phyloP scores from a whole-genome alignment of 2,113 vertebrate species.

The Podocnemis expansa region DNA sequence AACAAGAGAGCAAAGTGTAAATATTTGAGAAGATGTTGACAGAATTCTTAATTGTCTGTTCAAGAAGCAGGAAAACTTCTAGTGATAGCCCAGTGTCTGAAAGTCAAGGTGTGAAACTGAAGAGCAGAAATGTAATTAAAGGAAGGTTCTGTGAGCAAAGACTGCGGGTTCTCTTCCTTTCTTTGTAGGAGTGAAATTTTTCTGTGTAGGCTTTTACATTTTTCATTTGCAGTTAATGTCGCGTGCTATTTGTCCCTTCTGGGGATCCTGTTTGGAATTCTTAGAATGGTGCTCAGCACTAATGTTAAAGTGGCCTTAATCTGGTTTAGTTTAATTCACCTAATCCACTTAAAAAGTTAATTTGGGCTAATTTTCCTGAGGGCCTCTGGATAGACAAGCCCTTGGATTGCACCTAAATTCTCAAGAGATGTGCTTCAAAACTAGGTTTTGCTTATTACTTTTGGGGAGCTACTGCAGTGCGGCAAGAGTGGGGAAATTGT shows the following conservation, averaged over 20 bases:
- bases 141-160: background rate
- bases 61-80: background rate
- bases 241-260: background rate
- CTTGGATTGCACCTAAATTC: background rate
- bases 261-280: background rate
- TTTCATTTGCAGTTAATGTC: background rate
- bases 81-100: background rate
- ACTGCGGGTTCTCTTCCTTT: background rate
- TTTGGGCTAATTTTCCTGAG: background rate
- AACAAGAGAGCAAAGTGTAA: background rate
- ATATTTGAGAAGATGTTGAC: background rate
- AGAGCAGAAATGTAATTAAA: background rate
- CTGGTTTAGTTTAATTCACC: background rate
- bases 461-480: background rate
- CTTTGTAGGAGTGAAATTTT: background rate
- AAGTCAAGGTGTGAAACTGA: background rate
- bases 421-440: background rate
- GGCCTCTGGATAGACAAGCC: background rate
- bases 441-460: background rate
- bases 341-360: background rate
- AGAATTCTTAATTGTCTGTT: background rate
- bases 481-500: background rate
- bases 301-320: background rate
- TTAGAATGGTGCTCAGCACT: background rate
- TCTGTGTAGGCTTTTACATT: background rate